These are phyloP conservation scores for Seriola aureovittata DNA, from an alignment of 2,113 vertebrate genomes.

Conservation along the genomic window DNA sequence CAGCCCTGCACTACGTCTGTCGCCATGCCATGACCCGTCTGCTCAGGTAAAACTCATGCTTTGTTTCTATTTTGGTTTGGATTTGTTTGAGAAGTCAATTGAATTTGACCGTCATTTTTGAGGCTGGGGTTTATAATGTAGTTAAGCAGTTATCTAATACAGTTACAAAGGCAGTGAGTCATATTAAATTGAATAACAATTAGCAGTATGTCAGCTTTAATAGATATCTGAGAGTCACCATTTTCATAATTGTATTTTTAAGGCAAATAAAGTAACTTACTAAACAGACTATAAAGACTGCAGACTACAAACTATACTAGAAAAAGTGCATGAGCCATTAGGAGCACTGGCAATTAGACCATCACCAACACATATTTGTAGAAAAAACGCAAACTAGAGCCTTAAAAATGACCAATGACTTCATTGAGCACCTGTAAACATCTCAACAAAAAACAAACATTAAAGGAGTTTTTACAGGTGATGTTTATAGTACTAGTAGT, in stretches of 20 bases:
- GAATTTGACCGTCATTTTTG: background rate
- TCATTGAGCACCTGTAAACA: slow-evolving; percentile 6
- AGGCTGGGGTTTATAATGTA: slow-evolving; percentile 1
- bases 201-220: slow-evolving; percentile 32
- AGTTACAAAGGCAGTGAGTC: slow-evolving; percentile 30
- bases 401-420: background rate
- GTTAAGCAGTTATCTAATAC: slow-evolving; percentile 32
- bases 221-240: slow-evolving; percentile 8
- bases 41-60: slow-evolving; percentile 87
- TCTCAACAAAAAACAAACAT: background rate
- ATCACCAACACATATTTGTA: slow-evolving; percentile 8
- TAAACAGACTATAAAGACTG: background rate
- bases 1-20: slow-evolving; percentile 95
- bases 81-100: background rate
- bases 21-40: slow-evolving; percentile 97
- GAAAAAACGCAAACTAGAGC: background rate
- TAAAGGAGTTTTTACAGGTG: background rate
- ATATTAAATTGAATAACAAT: slow-evolving; percentile 44
- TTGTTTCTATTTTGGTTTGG: background rate
- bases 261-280: background rate
- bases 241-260: slow-evolving; percentile 34
- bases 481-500: background rate
- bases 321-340: slow-evolving; percentile 15
- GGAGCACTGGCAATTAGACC: background rate
- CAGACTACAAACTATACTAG: too few species aligned